Evolutionary conservation across 1,140 invertebrate genomes (phyloP).

Genomic region (Kradibia gibbosae): DNA sequence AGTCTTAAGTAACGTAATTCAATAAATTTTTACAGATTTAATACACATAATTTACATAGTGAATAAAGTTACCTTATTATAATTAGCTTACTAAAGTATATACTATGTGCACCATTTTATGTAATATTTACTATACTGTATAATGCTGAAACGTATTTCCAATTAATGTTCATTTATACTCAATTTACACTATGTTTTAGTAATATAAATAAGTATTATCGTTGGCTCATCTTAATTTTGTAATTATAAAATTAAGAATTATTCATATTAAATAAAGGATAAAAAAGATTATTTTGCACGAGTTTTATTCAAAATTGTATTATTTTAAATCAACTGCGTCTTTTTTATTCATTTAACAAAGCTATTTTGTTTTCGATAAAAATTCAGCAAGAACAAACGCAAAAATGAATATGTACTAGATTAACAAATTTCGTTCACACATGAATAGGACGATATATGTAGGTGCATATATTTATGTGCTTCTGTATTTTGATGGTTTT

Average conservation of each 20-base stretch:
- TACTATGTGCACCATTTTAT: neutral
- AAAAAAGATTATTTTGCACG: too few species aligned
- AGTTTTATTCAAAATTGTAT: too few species aligned
- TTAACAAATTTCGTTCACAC: conserved; percentile 20
- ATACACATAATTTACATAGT: conserved; percentile 4
- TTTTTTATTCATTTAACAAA: neutral
- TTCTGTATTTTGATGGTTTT: neutral
- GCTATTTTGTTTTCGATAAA: neutral
- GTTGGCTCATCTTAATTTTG: too few species aligned
- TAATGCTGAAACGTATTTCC: neutral
- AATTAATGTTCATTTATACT: neutral
- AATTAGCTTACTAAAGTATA: neutral
- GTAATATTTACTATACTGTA: neutral
- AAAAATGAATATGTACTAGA: neutral
- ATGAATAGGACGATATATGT: conserved; percentile 38
- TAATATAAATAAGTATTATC: too few species aligned
- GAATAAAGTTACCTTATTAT: neutral
- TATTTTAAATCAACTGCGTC: too few species aligned
- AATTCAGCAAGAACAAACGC: neutral
- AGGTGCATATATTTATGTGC: conserved; percentile 23
- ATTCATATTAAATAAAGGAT: too few species aligned
- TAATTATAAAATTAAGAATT: neutral
- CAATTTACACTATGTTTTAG: too few species aligned
- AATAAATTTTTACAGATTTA: neutral
- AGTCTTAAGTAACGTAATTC: neutral